Evolutionary conservation across 2,888 invertebrate species (phyloP).

Genomic region (Diplolepis rosae): DNA sequence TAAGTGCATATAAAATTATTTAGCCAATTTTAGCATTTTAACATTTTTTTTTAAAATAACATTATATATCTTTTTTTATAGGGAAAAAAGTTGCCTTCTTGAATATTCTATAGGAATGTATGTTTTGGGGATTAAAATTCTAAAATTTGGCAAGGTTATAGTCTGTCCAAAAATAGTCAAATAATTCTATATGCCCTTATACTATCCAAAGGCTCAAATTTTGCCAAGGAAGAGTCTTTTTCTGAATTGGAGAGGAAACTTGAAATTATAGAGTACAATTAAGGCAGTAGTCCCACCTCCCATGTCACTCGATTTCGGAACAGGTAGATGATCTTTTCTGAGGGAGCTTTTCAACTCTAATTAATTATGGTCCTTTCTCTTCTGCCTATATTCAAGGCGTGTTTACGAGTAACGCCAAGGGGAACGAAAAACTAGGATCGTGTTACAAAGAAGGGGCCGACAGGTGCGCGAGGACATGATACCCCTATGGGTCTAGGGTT

Average conservation of each 20-base stretch:
- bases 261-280: conserved; percentile 7
- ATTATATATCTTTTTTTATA: too few relatives aligned
- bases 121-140: too few relatives aligned
- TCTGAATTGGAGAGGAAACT: not conserved
- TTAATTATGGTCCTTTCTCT: conserved; percentile 27
- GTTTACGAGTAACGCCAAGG: conserved; percentile 28
- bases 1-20: too few relatives aligned
- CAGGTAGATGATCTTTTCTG: conserved; percentile 20
- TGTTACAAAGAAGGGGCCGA: conserved; percentile 71
- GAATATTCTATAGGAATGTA: too few relatives aligned
- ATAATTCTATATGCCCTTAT: too few relatives aligned
- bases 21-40: too few relatives aligned
- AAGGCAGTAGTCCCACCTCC: not conserved
- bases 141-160: too few relatives aligned
- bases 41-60: too few relatives aligned
- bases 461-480: conserved; percentile 70
- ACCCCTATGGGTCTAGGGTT: conserved; percentile 69
- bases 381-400: conserved; percentile 28
- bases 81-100: too few relatives aligned
- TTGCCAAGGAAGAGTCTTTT: too few relatives aligned
- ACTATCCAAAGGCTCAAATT: too few relatives aligned
- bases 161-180: too few relatives aligned
- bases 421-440: conserved; percentile 59
- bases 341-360: conserved; percentile 12
- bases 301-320: not conserved